phyloP scores from a whole-genome alignment of 2,888 invertebrate genomes.

The Leptothorax acervorum region DNA sequence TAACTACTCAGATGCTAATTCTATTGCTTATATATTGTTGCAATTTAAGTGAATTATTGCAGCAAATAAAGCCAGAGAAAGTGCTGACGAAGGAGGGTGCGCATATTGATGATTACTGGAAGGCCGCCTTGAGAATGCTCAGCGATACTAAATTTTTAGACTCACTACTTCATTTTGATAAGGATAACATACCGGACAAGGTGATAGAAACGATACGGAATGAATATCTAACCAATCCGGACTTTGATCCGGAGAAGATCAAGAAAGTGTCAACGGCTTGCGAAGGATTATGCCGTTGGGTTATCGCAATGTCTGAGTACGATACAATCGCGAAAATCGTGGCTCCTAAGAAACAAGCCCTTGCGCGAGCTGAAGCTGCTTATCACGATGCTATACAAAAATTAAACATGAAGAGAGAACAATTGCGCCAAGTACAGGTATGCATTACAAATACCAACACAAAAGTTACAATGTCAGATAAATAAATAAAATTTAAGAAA shows the following conservation, averaged over 20 bases:
- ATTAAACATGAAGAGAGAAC: conserved; percentile 92
- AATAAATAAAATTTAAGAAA: not conserved
- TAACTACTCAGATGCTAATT: not conserved
- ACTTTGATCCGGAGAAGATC: conserved; percentile 97
- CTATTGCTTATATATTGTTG: not conserved
- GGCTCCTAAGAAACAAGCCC: conserved; percentile 96
- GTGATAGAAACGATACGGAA: conserved; percentile 94
- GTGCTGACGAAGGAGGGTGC: conserved; percentile 94
- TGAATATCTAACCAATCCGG: conserved; percentile 93
- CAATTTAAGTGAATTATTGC: conserved; percentile 37
- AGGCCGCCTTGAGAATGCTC: conserved; percentile 94
- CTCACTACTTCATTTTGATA: conserved; percentile 94
- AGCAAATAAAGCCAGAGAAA: conserved; percentile 95
- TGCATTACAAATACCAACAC: not conserved
- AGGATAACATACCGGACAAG: conserved; percentile 95
- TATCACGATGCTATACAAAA: conserved; percentile 92
- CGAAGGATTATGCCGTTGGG: conserved; percentile 97
- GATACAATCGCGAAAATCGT: conserved; percentile 96
- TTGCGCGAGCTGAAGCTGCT: conserved; percentile 94
- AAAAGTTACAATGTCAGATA: not conserved
- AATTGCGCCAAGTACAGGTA: conserved; percentile 89
- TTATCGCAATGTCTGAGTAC: conserved; percentile 97
- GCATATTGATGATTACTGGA: conserved; percentile 97
- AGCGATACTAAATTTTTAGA: conserved; percentile 97
- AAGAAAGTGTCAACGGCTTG: conserved; percentile 95